Conservation (phyloP, 2,113 vertebrate species). For the Bubo bubo region DNA sequence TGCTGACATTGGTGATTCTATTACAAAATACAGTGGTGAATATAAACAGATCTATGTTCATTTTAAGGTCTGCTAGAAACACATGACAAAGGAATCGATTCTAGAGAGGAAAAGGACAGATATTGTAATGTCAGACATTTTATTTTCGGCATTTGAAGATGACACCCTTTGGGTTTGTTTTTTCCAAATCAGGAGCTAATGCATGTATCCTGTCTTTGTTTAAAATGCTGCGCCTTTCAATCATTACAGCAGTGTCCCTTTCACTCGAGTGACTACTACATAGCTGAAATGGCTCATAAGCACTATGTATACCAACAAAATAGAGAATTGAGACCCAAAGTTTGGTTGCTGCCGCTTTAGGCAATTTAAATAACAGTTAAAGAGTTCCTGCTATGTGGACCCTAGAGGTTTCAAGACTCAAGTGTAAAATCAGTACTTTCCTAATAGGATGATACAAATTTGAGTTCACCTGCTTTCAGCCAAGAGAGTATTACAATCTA, state of each 20-base stretch:
- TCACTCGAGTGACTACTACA: fast-evolving
- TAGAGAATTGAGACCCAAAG: neutral
- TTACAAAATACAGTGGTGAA: neutral
- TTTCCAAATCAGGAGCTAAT: neutral
- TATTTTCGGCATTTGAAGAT: neutral
- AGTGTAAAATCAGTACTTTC: neutral
- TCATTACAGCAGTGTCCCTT: neutral
- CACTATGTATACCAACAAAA: neutral
- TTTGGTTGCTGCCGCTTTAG: neutral
- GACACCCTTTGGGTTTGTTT: neutral
- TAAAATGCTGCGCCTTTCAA: neutral
- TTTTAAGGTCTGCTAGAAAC: slow-evolving; percentile 19
- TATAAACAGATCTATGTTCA: slow-evolving; percentile 47
- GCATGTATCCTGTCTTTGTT: neutral
- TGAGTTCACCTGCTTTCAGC: neutral
- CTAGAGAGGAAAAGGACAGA: neutral
- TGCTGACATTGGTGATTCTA: neutral
- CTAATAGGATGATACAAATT: neutral
- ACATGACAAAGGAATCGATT: neutral
- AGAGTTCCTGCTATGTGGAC: neutral
- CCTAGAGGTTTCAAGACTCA: neutral
- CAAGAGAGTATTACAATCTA: neutral
- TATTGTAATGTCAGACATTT: neutral
- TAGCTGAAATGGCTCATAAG: neutral
- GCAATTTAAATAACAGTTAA: neutral